phyloP scores from a whole-genome alignment of 2,888 invertebrate species.

The Lymantria monacha region DNA sequence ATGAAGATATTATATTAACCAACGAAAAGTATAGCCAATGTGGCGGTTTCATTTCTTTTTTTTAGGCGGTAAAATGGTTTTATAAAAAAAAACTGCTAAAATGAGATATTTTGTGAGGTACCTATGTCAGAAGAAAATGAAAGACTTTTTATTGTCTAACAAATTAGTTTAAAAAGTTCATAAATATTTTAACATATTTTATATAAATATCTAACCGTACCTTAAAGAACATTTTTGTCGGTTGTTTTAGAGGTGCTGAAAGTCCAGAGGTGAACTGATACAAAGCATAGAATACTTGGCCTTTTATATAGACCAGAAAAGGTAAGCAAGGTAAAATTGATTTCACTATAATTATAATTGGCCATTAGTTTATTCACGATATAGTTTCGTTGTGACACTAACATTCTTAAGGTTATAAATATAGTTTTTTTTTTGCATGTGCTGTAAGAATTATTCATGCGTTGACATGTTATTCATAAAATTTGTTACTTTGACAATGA shows the following conservation, averaged over 20 bases:
- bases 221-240: not conserved
- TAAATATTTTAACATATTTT: too few relatives aligned
- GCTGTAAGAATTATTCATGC: not conserved
- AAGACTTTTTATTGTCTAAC: too few relatives aligned
- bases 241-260: not conserved
- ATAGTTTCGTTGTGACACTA: not conserved
- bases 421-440: not conserved
- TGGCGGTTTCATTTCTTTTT: too few relatives aligned
- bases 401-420: not conserved
- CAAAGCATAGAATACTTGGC: not conserved
- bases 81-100: too few relatives aligned
- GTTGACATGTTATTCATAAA: not conserved
- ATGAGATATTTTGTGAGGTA: too few relatives aligned
- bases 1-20: too few relatives aligned
- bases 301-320: conserved; percentile 5
- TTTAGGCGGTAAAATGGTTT: too few relatives aligned
- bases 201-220: not conserved
- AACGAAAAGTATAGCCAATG: too few relatives aligned
- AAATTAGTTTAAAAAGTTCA: too few relatives aligned
- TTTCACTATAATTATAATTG: conserved; percentile 28
- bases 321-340: conserved; percentile 26
- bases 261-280: not conserved
- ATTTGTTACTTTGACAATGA: too few relatives aligned
- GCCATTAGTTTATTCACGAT: conserved; percentile 21
- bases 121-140: too few relatives aligned